phyloP scores from a whole-genome alignment of 2,888 invertebrate species.

The Antitype chi region DNA sequence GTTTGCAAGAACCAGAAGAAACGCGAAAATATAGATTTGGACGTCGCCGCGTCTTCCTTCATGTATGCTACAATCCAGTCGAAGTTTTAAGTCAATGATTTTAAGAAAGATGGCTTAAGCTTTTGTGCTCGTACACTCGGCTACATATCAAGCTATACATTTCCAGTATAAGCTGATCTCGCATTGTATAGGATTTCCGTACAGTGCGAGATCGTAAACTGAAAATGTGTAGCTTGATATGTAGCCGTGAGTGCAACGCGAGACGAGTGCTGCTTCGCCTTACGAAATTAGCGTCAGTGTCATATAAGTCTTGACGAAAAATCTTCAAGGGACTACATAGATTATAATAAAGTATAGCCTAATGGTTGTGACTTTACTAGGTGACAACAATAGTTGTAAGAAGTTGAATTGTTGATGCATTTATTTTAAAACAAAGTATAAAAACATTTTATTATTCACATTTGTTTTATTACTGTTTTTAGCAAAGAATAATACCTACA shows the following conservation, averaged over 20 bases:
- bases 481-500: background rate
- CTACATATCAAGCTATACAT: too few species aligned
- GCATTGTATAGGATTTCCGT: too few species aligned
- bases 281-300: background rate
- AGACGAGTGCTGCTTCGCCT: background rate
- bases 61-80: constrained; percentile 4
- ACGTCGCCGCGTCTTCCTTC: constrained; percentile 5
- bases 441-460: constrained; percentile 23
- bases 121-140: background rate
- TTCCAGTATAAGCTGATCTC: too few species aligned
- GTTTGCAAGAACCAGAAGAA: background rate
- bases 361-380: constrained; percentile 42
- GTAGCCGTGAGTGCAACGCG: too few species aligned
- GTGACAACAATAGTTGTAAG: constrained; percentile 29
- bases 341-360: background rate
- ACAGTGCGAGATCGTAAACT: too few species aligned
- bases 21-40: background rate
- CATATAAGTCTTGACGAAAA: background rate
- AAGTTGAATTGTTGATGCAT: constrained; percentile 51
- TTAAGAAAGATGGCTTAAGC: background rate
- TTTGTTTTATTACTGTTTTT: constrained; percentile 33
- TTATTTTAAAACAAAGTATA: constrained; percentile 52
- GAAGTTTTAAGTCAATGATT: background rate
- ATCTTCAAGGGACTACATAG: background rate
- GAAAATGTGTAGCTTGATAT: too few species aligned